Evolutionary conservation across 2,888 invertebrate genomes (phyloP), one percentile per base, ranked within the genome.

Genomic region (Celastrina argiolus): DNA sequence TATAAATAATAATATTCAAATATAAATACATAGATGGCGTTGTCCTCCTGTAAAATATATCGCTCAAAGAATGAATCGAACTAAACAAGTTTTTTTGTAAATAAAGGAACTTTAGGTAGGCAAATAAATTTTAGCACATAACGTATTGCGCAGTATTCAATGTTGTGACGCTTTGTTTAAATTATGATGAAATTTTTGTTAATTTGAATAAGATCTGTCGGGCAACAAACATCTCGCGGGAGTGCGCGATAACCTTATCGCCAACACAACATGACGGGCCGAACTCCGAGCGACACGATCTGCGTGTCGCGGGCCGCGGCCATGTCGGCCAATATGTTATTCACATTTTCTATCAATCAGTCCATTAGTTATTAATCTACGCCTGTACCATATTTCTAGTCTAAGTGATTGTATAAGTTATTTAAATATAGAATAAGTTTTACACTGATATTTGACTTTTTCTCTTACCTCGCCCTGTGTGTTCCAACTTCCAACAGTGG

Each of bases 321-420:
- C 14, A 14, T 61, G 39, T 61, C 61, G 22, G 22, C 6, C 22
- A 34, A 59, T 7, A 34, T 34, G 14, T 22, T 26, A 12, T 61
- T 61, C 39, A 12, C 18, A 16, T 39, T n/a, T 36, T 61, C 22
- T 26, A 22, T 51, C 22, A 16, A 10, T 51, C 18, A 22, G 51
- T 51, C 51, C 22, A 51, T 51, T 51, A 51, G 61, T 61, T 36
- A 36, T 61, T 36, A 39, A 61, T 51, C 12, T 22, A 51, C 51
- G 36, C 22, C 34, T 34, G 59, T 36, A 61, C 34, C 18, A 34
- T 61, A 16, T 72, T 71, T 73, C 76, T 77, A 77, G 77, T 78
- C 77, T 77, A 77, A 76, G 78, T 72, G 72, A 70, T 69, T 67
- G 51, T 68, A 64, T 71, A 68, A 69, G 67, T 69, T 74, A 74